Evolutionary conservation across 2,113 vertebrate species (phyloP), one percentile per base, ranked within the genome.

Genomic region (Chrysemys picta): DNA sequence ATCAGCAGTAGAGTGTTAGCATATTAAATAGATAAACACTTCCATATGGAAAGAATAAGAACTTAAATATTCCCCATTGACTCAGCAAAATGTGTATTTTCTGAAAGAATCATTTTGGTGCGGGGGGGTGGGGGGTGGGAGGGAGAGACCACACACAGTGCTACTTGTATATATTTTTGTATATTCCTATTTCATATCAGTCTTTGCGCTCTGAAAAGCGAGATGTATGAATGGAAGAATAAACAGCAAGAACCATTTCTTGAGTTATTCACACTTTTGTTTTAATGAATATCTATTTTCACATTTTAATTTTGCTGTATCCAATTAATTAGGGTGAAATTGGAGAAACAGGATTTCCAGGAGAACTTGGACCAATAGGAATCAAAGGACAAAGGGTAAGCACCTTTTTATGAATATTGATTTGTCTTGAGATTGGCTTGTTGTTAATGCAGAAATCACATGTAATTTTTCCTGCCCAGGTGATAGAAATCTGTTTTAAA

Each of bases 321-420:
- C 31, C 88, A 50, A 42, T 84, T 89, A 54, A 89, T 69, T 88
- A 97, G 94, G 95, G 97, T 89, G 93, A 96, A 85, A 14, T 1
- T 79, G 97, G 94, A 50, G 91, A 97, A 29, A 47, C 89, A 8
- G 96, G 96, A 6, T 25, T 53, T 83, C 38, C 82, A 78, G 97
- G 97, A 93, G 80, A 96, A 56, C 1, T 0, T 9, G 96, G 96
- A 65, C 89, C 82, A 69, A 98, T 98, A 88, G 98, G 97, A 65
- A 47, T 35, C 1, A 82, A 88, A 87, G 97, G 96, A 75, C 89
- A 31, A 93, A 95, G 0, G 38, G 97, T 97, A 97, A 96, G 38
- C 38, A 42, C 38, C 38, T 42, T 42, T 42, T 42, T 42, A 42
- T 42, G 38, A 42, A 42, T 42, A 42, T 42, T 42, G 38, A 42